Conservation (phyloP, 2,113 vertebrate species). For the Aegithalos caudatus region DNA sequence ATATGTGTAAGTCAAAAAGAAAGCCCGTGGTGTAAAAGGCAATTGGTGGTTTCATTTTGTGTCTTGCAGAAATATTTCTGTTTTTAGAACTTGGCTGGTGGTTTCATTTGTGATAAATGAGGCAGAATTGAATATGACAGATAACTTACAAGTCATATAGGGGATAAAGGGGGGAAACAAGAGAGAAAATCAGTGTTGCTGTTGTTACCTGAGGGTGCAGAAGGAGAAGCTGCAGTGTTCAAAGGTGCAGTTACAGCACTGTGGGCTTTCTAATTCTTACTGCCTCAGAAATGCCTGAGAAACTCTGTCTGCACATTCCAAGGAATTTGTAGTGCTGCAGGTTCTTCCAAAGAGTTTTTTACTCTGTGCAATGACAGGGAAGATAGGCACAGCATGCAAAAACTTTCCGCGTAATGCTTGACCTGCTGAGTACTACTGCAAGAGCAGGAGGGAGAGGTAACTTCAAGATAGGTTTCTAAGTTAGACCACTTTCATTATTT, state of each 20-base stretch:
- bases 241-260: not conserved
- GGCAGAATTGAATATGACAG: not conserved
- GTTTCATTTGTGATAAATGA: not conserved
- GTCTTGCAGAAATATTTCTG: not conserved
- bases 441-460: not conserved
- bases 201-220: not conserved
- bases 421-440: not conserved
- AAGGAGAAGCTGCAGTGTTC: not conserved
- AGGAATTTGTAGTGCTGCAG: not conserved
- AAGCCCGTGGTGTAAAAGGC: not conserved
- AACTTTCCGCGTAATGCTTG: not conserved
- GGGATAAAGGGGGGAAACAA: rapidly evolving
- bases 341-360: not conserved
- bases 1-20: not conserved
- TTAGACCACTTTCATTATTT: not conserved
- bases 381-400: not conserved
- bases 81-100: not conserved
- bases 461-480: not conserved
- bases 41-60: not conserved
- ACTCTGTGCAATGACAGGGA: not conserved
- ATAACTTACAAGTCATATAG: not conserved
- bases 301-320: not conserved
- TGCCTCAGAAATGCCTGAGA: rapidly evolving
- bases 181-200: not conserved
- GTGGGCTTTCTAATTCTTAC: not conserved